phyloP scores from a whole-genome alignment of 2,113 vertebrate species.

The Gila orcuttii region DNA sequence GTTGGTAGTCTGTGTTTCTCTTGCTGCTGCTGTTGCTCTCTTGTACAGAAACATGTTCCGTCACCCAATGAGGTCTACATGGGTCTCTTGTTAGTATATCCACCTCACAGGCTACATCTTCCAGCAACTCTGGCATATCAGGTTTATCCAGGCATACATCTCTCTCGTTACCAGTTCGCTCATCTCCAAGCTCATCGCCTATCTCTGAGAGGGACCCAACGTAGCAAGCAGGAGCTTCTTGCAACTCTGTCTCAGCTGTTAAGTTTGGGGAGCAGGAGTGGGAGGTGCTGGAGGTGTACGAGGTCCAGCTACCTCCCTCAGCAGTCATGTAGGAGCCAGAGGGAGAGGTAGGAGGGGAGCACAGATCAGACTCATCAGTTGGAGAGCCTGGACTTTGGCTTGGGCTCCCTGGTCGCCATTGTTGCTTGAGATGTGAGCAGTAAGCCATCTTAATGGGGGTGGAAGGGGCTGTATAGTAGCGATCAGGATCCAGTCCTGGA shows the following conservation, averaged over 20 bases:
- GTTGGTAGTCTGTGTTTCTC: constrained; percentile 72
- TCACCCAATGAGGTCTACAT: constrained; percentile 72
- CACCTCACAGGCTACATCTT: constrained; percentile 62
- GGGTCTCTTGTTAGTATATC: constrained; percentile 66
- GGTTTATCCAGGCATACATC: constrained; percentile 65
- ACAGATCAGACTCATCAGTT: constrained; percentile 79
- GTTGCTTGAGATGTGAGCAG: constrained; percentile 72
- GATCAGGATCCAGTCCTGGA: constrained; percentile 79
- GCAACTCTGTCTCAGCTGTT: constrained; percentile 76
- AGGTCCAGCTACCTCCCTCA: constrained; percentile 91
- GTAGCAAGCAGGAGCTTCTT: constrained; percentile 75
- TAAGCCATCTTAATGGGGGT: constrained; percentile 83
- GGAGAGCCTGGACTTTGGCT: constrained; percentile 70
- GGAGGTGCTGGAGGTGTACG: constrained; percentile 83
- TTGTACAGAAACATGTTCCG: constrained; percentile 65
- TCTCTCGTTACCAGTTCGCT: constrained; percentile 61
- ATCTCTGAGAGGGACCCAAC: constrained; percentile 76
- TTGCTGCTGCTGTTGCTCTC: constrained; percentile 72
- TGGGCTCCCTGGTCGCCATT: constrained; percentile 71
- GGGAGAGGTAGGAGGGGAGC: constrained; percentile 88
- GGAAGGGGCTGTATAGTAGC: constrained; percentile 91
- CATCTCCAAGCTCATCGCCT: constrained; percentile 76
- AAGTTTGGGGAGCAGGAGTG: constrained; percentile 87
- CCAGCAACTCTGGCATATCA: constrained; percentile 62
- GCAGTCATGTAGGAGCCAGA: constrained; percentile 95